Evolutionary conservation across 1,140 invertebrate species (phyloP).

Genomic region (Danaus plexippus): DNA sequence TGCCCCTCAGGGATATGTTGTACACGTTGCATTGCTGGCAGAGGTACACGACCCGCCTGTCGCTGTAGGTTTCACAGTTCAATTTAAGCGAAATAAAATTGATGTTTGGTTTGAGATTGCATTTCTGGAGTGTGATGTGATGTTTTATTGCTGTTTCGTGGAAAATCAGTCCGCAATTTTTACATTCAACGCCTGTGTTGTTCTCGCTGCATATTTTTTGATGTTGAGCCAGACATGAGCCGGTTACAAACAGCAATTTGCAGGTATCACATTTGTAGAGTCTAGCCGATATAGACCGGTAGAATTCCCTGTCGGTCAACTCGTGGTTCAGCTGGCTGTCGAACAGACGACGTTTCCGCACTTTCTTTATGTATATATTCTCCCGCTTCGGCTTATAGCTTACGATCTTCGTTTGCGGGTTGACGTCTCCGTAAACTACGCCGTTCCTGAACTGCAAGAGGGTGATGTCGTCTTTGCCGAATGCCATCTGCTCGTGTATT

Average conservation of each 20-base stretch:
- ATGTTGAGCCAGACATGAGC: slow-evolving; percentile 1
- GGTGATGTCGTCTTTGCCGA: background rate
- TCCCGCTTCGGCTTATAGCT: background rate
- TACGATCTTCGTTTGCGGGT: no score
- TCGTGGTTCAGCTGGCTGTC: background rate
- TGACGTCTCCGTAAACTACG: no score
- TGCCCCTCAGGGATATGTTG: slow-evolving; percentile 4
- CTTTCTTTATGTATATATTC: background rate
- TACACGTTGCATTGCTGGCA: slow-evolving; percentile 14
- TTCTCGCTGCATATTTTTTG: background rate
- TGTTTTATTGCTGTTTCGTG: slow-evolving; percentile 3
- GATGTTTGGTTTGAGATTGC: slow-evolving; percentile 1
- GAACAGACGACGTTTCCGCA: no score
- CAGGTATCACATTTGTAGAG: slow-evolving; percentile 8
- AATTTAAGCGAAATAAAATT: slow-evolving; percentile 6
- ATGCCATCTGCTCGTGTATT: slow-evolving; percentile 6
- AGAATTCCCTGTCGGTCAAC: background rate
- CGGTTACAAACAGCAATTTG: slow-evolving; percentile 8
- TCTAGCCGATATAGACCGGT: background rate
- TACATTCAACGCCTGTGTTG: slow-evolving; percentile 4
- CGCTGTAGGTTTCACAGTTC: slow-evolving; percentile 2
- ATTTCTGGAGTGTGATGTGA: slow-evolving; percentile 3
- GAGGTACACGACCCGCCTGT: slow-evolving; percentile 7
- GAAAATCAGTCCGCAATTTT: slow-evolving; percentile 13
- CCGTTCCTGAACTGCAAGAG: slow-evolving; percentile 4